Percentiles rank a stretch among this genome's conserved stretches.
Conservation (phyloP, 2,113 vertebrate genomes). For the Ctenodactylus gundi region DNA sequence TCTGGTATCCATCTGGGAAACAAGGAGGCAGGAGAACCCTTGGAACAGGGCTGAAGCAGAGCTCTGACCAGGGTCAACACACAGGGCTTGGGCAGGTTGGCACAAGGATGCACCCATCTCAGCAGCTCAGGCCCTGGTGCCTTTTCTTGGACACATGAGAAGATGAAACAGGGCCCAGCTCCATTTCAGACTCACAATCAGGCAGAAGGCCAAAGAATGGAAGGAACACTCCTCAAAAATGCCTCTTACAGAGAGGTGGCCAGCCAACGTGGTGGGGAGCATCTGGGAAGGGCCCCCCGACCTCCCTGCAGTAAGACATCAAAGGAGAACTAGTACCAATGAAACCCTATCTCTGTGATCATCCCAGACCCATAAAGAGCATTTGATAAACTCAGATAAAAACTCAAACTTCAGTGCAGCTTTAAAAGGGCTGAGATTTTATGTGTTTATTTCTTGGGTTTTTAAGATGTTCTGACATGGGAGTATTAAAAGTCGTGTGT, state of each 20-base stretch:
- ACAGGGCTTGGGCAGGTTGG: no score
- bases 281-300: background rate
- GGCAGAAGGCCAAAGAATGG: fast-evolving
- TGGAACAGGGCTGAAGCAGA: no score
- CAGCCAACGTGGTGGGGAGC: fast-evolving
- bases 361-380: background rate
- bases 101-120: no score
- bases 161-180: no score
- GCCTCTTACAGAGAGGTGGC: fast-evolving
- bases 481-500: background rate
- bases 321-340: background rate
- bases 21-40: fast-evolving
- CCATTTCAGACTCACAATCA: no score
- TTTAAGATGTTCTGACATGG: slow-evolving; percentile 3
- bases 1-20: fast-evolving
- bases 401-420: background rate
- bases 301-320: background rate
- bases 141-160: no score
- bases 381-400: slow-evolving; percentile 24
- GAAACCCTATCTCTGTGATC: background rate
- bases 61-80: no score
- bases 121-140: no score
- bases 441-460: slow-evolving; percentile 35
- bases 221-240: fast-evolving
- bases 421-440: background rate